These are phyloP conservation scores for Neosilurus mollespiculum DNA, from an alignment of 2,797 vertebrate genomes.

Conservation along the genomic window DNA sequence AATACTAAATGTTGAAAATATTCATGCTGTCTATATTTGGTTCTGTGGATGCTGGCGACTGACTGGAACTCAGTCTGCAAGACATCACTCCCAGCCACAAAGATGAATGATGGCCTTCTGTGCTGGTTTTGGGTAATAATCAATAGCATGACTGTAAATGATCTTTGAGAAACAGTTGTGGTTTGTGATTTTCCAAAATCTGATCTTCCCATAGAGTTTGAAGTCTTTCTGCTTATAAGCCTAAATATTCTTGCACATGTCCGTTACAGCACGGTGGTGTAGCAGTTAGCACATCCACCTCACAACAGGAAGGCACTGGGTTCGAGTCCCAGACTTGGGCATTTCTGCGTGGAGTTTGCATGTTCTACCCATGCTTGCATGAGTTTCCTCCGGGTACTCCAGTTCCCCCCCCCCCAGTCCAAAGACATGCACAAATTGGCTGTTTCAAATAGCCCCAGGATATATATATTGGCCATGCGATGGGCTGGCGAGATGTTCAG, in stretches of 20 bases:
- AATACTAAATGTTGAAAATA: conserved; percentile 64
- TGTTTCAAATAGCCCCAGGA: too few relatives aligned
- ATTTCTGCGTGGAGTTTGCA: too few relatives aligned
- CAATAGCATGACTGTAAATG: conserved; percentile 63
- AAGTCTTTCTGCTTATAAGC: conserved; percentile 39
- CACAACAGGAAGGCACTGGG: too few relatives aligned
- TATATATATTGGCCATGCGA: too few relatives aligned
- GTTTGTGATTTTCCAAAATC: conserved; percentile 51
- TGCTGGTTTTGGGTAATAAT: conserved; percentile 75
- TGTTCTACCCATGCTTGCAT: too few relatives aligned
- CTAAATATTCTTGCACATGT: conserved; percentile 22
- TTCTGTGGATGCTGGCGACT: conserved; percentile 60
- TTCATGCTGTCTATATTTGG: conserved; percentile 66
- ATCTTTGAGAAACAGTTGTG: conserved; percentile 45
- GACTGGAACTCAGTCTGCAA: conserved; percentile 63
- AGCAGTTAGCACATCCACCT: too few relatives aligned
- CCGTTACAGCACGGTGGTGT: background rate
- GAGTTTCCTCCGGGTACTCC: too few relatives aligned
- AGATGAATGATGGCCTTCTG: conserved; percentile 68
- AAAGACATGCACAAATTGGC: too few relatives aligned
- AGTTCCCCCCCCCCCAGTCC: too few relatives aligned
- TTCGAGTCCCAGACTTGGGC: too few relatives aligned
- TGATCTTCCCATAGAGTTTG: conserved; percentile 46
- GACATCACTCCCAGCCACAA: conserved; percentile 50
- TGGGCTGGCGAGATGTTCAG: too few relatives aligned